These are phyloP conservation scores for Platycnemis pennipes DNA, from an alignment of 2,888 invertebrate species.

Conservation along the genomic window DNA sequence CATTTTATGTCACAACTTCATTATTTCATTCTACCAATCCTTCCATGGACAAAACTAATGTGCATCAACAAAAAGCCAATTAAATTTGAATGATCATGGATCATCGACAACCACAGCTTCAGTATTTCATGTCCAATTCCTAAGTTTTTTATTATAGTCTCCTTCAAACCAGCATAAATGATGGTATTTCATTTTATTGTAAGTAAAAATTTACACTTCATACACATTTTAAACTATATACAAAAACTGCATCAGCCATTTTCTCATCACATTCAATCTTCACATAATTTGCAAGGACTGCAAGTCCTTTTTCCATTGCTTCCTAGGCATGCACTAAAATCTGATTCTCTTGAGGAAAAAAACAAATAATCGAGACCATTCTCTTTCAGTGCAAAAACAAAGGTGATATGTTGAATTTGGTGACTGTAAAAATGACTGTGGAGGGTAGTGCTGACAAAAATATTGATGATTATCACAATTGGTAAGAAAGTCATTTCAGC, in stretches of 20 bases:
- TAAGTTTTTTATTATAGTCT: too few relatives aligned
- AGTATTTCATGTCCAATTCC: too few relatives aligned
- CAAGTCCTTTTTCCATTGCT: neutral
- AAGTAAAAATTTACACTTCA: slow-evolving; percentile 6
- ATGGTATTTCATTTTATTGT: neutral
- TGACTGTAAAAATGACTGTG: neutral
- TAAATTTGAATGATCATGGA: too few relatives aligned
- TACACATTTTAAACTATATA: slow-evolving; percentile 12
- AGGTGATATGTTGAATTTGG: neutral
- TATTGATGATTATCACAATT: slow-evolving; percentile 2
- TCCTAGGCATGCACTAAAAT: neutral
- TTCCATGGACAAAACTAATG: too few relatives aligned
- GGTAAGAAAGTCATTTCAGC: neutral
- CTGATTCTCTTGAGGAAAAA: neutral
- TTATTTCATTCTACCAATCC: too few relatives aligned
- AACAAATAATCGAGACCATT: neutral
- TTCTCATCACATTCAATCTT: slow-evolving; percentile 30
- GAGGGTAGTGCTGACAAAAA: too few relatives aligned
- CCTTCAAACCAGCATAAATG: too few relatives aligned
- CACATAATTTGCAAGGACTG: neutral
- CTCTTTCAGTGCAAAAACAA: neutral
- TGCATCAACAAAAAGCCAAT: too few relatives aligned
- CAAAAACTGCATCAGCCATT: neutral
- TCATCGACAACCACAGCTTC: too few relatives aligned
- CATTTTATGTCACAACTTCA: too few relatives aligned